phyloP scores from a whole-genome alignment of 2,113 vertebrate genomes.

The Actenoides lindsayi region DNA sequence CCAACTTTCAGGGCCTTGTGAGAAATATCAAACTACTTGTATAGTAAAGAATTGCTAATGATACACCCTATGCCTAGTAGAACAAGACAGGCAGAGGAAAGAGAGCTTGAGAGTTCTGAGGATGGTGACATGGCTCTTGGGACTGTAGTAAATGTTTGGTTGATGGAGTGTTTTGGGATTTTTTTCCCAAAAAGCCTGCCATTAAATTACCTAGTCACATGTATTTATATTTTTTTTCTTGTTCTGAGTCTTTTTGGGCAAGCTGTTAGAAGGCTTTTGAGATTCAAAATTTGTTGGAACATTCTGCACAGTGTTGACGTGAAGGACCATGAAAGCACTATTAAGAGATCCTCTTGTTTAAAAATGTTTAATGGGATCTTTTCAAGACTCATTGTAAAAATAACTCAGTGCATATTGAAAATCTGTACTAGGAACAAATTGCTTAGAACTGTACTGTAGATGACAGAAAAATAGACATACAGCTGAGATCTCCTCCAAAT shows the following conservation, averaged over 20 bases:
- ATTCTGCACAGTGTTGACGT: not conserved
- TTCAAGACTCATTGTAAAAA: not conserved
- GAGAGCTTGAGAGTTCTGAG: not conserved
- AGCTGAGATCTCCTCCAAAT: not conserved
- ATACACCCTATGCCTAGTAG: not conserved
- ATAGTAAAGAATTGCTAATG: not conserved
- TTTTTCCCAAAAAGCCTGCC: not conserved
- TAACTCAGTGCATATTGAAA: not conserved
- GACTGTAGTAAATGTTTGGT: not conserved
- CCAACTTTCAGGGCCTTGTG: not conserved
- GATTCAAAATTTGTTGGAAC: not conserved
- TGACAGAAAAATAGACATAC: not conserved
- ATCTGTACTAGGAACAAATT: not conserved
- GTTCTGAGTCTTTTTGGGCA: not conserved
- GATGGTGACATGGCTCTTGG: not conserved
- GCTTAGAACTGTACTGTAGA: not conserved
- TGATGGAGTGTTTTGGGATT: accelerated
- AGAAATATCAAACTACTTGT: not conserved
- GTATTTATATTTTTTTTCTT: too few species aligned
- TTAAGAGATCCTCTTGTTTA: not conserved
- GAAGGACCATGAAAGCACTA: not conserved
- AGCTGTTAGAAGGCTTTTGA: not conserved
- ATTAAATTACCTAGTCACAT: not conserved
- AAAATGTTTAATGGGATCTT: not conserved
- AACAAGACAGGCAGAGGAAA: not conserved